A percentile compares a stretch with the other conserved stretches of the same genome.
Evolutionary conservation across 2,797 vertebrate genomes (phyloP).

Genomic region (Melanitta fusca): DNA sequence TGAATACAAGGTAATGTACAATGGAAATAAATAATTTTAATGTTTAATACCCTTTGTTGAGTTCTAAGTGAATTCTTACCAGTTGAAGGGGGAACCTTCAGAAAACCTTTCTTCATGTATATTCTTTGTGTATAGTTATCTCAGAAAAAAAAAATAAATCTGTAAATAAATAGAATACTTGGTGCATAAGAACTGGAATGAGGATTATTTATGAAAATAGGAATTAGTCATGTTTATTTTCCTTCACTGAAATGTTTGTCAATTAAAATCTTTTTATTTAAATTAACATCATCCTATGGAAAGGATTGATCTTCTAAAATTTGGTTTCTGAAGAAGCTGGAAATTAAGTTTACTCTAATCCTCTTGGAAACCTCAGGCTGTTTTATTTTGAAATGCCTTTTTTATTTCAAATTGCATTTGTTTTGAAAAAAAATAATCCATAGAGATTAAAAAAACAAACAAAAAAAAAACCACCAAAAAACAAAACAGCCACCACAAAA

Average conservation of each 20-base stretch:
- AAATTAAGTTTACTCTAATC: not conserved
- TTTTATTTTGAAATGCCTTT: not conserved
- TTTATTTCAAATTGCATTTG: not conserved
- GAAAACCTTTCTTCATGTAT: not conserved
- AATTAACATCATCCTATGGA: not conserved
- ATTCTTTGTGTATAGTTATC: not conserved
- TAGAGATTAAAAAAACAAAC: not conserved
- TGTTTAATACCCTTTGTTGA: not conserved
- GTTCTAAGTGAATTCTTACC: conserved; percentile 1
- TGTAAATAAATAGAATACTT: not conserved
- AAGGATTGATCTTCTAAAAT: not conserved
- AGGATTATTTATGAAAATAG: not conserved
- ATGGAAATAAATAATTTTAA: not conserved
- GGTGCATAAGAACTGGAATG: not conserved
- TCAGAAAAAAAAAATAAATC: not conserved
- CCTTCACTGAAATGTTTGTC: not conserved
- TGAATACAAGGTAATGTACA: not conserved
- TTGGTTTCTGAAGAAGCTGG: not conserved
- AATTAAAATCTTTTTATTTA: not conserved
- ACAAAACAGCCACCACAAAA: not conserved
- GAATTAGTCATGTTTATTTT: not conserved
- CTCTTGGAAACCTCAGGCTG: not conserved
- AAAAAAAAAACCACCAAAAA: not conserved
- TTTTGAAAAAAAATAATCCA: not conserved
- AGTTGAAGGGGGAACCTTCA: not conserved